Percentiles rank a stretch among this genome's conserved stretches.
Evolutionary conservation across 1,140 invertebrate genomes (phyloP).

Genomic region (Geopemphigus sp.): DNA sequence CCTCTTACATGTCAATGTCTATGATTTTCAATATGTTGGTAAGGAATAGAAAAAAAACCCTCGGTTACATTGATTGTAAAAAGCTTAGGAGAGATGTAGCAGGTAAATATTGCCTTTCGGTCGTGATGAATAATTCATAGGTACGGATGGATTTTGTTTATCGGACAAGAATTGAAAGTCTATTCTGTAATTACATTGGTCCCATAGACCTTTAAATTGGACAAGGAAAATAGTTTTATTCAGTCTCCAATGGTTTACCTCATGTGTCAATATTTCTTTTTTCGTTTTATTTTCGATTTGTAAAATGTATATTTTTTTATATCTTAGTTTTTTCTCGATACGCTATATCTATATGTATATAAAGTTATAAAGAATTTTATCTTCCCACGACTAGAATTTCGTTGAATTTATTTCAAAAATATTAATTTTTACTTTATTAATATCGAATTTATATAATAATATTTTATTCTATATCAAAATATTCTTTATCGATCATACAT

Average conservation of each 20-base stretch:
- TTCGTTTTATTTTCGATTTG: not conserved
- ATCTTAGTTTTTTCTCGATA: not conserved
- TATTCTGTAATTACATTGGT: conserved; percentile 43
- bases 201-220: not conserved
- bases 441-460: too few relatives aligned
- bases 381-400: not conserved
- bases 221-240: conserved; percentile 18
- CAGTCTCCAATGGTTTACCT: not conserved
- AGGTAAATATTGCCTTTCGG: conserved; percentile 27
- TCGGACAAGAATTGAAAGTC: conserved; percentile 21
- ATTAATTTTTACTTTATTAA: too few relatives aligned
- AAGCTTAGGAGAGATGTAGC: not conserved
- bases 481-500: too few relatives aligned
- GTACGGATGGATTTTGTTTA: conserved; percentile 30
- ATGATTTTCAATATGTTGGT: conserved; percentile 24
- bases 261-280: conserved; percentile 9
- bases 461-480: too few relatives aligned
- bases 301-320: not conserved
- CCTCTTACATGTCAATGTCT: conserved; percentile 2
- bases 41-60: not conserved
- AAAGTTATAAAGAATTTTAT: not conserved
- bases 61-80: conserved; percentile 18
- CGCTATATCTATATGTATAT: not conserved
- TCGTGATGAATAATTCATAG: conserved; percentile 34
- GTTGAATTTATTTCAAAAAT: not conserved